Percentiles rank a stretch among this genome's conserved stretches.
These are phyloP conservation scores for Diadema setosum DNA, from an alignment of 35 echinoderm and acorn worm genomes.

Conservation along the genomic window DNA sequence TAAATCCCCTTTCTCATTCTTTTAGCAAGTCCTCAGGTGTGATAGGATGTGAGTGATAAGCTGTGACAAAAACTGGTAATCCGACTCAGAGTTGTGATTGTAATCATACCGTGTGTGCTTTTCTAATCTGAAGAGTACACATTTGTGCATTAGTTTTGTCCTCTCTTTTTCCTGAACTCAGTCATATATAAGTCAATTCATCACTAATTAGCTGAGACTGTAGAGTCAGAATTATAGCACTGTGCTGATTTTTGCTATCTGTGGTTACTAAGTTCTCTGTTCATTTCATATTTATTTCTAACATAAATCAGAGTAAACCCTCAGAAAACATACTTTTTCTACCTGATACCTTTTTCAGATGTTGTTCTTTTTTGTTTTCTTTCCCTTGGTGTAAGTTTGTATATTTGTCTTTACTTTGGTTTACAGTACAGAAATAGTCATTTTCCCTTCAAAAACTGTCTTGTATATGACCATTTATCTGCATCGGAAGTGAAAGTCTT, in stretches of 20 bases:
- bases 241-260: background rate
- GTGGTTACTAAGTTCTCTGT: background rate
- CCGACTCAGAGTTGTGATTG: no score
- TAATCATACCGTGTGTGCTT: background rate
- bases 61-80: no score
- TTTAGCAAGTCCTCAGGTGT: no score
- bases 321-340: background rate
- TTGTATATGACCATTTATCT: no score
- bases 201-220: background rate
- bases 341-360: background rate
- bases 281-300: background rate
- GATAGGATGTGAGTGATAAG: no score
- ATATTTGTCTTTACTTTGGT: no score
- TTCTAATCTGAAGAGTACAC: constrained; percentile 14
- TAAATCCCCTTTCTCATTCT: no score
- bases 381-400: no score
- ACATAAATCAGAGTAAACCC: background rate
- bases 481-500: no score
- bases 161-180: background rate
- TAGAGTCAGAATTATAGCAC: background rate
- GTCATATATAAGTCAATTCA: background rate
- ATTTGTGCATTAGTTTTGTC: background rate
- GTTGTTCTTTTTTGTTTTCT: background rate
- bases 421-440: no score
- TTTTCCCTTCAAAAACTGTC: no score